Conservation (phyloP, 2,888 invertebrate genomes). For the Slavum lentiscoides region DNA sequence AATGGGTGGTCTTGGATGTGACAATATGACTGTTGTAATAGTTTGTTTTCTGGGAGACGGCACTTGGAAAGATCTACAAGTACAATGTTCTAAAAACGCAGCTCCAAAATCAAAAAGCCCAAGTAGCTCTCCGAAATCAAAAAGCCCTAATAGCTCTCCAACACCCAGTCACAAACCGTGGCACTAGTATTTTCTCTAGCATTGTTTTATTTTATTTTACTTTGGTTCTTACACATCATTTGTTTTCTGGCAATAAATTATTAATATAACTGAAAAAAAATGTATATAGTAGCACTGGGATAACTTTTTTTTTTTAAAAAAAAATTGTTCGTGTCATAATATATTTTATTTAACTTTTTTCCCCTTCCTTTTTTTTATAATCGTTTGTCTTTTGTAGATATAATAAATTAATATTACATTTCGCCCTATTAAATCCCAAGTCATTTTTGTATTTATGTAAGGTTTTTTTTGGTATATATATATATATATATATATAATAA, state of each 20-base stretch:
- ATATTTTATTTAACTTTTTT: slow-evolving; percentile 48
- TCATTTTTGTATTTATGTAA: slow-evolving; percentile 53
- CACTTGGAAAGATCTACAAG: slow-evolving; percentile 55
- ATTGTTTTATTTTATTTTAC: slow-evolving; percentile 50
- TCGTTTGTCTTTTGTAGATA: slow-evolving; percentile 44
- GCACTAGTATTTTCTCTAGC: slow-evolving; percentile 48
- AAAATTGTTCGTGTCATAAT: slow-evolving; percentile 50
- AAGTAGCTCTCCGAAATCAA: slow-evolving; percentile 37
- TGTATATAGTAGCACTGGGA: slow-evolving; percentile 51
- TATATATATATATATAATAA: slow-evolving; percentile 9
- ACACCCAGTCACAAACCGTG: slow-evolving; percentile 32
- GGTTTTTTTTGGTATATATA: slow-evolving; percentile 33
- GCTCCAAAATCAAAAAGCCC: slow-evolving; percentile 28
- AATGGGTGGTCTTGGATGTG: slow-evolving; percentile 95
- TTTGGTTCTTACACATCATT: slow-evolving; percentile 47
- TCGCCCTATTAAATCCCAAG: slow-evolving; percentile 44
- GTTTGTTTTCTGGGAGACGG: slow-evolving; percentile 74
- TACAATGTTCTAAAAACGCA: slow-evolving; percentile 53
- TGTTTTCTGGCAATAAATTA: slow-evolving; percentile 52
- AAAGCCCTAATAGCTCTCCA: slow-evolving; percentile 30
- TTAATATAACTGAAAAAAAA: slow-evolving; percentile 23
- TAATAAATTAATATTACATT: slow-evolving; percentile 29
- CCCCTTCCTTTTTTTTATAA: slow-evolving; percentile 41
- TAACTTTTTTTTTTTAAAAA: slow-evolving; percentile 12
- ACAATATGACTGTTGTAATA: slow-evolving; percentile 97